Conservation (phyloP, 2,113 vertebrate genomes). For the Mastomys natalensis region DNA sequence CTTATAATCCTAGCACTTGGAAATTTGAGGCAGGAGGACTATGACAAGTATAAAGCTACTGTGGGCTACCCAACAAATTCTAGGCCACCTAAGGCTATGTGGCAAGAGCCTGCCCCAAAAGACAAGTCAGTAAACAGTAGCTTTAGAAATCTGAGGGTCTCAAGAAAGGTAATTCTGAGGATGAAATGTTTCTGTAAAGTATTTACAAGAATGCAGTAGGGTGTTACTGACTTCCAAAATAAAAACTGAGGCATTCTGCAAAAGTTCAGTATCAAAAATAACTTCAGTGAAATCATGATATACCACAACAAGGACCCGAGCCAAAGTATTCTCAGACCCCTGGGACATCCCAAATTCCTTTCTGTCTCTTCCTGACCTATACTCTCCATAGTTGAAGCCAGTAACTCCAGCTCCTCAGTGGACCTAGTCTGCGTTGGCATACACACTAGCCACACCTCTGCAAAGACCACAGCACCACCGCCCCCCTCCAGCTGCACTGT, state of each 20-base stretch:
- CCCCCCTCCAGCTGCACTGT: conserved; percentile 56
- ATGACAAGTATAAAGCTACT: neutral
- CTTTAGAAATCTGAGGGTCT: conserved; percentile 47
- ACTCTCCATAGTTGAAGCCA: conserved; percentile 57
- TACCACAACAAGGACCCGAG: neutral
- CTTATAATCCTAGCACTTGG: neutral
- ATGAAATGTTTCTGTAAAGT: conserved; percentile 47
- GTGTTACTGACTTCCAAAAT: conserved; percentile 39
- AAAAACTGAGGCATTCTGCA: conserved; percentile 58
- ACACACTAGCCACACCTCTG: conserved; percentile 55
- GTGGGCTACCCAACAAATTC: neutral
- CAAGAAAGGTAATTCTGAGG: conserved; percentile 24
- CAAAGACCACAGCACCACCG: conserved; percentile 48
- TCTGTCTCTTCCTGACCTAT: conserved; percentile 61
- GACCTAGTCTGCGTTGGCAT: conserved; percentile 43
- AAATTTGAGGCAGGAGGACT: neutral
- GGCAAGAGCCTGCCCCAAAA: neutral
- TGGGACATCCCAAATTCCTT: conserved; percentile 62
- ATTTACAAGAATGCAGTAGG: neutral
- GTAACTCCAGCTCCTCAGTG: neutral
- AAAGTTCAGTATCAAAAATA: conserved; percentile 53
- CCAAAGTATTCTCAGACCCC: conserved; percentile 66
- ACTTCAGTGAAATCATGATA: conserved; percentile 67
- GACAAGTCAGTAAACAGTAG: conserved; percentile 11
- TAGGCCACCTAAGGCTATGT: neutral